Conservation (phyloP, 2,888 invertebrate species). For the Alviniconcha strummeri region DNA sequence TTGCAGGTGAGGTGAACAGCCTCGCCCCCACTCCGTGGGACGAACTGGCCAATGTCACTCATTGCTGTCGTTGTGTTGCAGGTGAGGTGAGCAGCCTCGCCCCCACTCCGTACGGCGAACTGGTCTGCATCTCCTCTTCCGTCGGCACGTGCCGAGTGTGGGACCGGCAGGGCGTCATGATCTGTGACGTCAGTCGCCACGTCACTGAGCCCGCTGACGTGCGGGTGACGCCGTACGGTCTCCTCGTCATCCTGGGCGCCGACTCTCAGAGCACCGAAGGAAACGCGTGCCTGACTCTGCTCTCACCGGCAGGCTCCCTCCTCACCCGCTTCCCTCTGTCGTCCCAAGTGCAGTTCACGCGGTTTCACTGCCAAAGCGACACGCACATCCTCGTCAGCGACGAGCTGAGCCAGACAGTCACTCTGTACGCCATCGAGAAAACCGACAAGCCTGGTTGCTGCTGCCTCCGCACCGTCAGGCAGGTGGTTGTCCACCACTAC, state of each 20-base stretch:
- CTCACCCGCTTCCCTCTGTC: neutral
- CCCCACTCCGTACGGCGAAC: constrained; percentile 12
- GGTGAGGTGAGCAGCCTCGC: constrained; percentile 23
- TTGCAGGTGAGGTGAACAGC: too few relatives aligned
- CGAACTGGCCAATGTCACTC: too few relatives aligned
- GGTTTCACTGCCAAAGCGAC: constrained; percentile 6
- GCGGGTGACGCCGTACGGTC: constrained; percentile 10
- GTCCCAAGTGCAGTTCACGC: neutral
- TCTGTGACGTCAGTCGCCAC: constrained; percentile 26
- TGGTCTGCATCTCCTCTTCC: constrained; percentile 3
- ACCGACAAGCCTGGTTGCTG: neutral
- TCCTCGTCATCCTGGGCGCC: constrained; percentile 5
- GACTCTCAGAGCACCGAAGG: neutral
- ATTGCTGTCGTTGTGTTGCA: neutral
- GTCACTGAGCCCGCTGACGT: constrained; percentile 11
- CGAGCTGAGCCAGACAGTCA: constrained; percentile 15
- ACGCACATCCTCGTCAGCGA: constrained; percentile 19
- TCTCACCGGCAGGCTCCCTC: constrained; percentile 27
- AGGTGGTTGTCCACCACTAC: too few relatives aligned
- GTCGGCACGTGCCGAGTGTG: constrained; percentile 25
- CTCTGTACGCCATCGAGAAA: neutral
- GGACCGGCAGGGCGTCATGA: constrained; percentile 22
- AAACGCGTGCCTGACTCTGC: constrained; percentile 11
- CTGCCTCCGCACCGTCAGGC: neutral
- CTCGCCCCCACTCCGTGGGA: too few relatives aligned